Evolutionary conservation across 2,888 invertebrate species (phyloP).

Genomic region (Palloptera scutellata): DNA sequence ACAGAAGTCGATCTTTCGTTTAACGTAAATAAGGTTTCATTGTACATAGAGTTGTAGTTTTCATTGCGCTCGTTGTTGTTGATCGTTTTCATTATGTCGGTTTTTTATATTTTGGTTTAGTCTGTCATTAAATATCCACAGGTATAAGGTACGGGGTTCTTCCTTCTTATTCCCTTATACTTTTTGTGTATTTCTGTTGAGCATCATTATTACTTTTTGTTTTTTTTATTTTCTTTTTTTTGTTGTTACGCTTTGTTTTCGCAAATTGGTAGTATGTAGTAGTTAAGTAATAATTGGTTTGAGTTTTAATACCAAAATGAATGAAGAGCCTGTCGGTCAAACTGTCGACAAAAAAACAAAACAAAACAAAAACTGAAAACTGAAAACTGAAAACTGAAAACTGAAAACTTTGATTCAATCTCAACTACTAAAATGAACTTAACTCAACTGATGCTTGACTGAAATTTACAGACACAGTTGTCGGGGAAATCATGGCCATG

Average conservation of each 20-base stretch:
- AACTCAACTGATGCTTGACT: constrained; percentile 14
- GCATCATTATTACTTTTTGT: constrained; percentile 2
- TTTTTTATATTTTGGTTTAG: constrained; percentile 10
- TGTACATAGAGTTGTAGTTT: too few relatives aligned
- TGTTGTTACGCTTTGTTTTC: constrained; percentile 21
- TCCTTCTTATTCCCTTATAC: constrained; percentile 12
- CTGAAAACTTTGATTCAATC: background rate
- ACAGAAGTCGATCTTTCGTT: too few relatives aligned
- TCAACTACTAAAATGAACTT: background rate
- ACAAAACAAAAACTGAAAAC: background rate
- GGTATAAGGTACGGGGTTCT: constrained; percentile 9
- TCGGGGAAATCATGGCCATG: too few relatives aligned
- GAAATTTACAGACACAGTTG: background rate
- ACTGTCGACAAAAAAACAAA: background rate
- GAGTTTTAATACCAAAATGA: constrained; percentile 35
- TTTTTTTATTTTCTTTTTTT: constrained; percentile 12
- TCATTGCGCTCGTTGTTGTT: constrained; percentile 5
- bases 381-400: background rate
- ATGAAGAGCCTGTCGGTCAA: background rate
- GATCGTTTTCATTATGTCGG: constrained; percentile 34
- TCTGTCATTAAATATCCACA: constrained; percentile 33
- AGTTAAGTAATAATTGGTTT: constrained; percentile 60
- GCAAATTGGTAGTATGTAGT: constrained; percentile 60
- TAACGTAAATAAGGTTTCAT: too few relatives aligned
- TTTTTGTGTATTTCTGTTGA: background rate